Evolutionary conservation across 2,797 vertebrate species (phyloP), one percentile per base, ranked within the genome.

Genomic region (Lepus townsendii): DNA sequence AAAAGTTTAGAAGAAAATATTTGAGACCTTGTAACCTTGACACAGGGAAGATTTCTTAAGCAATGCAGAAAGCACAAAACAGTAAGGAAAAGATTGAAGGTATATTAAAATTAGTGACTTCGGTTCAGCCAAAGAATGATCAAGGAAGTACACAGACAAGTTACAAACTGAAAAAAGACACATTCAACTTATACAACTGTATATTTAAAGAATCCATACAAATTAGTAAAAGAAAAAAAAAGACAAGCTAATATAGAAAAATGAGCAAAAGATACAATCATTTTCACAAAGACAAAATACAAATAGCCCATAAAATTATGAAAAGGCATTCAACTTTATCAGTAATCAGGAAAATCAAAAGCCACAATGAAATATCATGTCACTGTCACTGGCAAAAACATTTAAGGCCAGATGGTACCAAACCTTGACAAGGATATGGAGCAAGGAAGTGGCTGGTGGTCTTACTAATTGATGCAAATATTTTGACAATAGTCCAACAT

Each of bases 171-270:
- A 47, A 47, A 85, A 24, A 91, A 92, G 77, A 47, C 11, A 72
- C 42, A 92, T 30, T 87, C 32, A 73, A 92, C 32, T 83, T 47
- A 68, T 69, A 52, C 13, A 83, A 90, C 10, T 60, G 38, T 85
- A 11, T 65, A 88, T 54, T 76, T 80, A 88, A 93, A 92, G 22
- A 90, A 92, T 92, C 86, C 7, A 69, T 89, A 83, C 7, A 75
- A 71, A 76, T 62, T 24, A 68, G 57, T 52, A n/a, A 57, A 24
- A 63, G 88, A 83, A 63, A 84, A n/a, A 72, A 42, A 60, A 12
- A 32, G 63, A 73, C 42, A 85, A 20, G 76, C 24, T 73, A 62
- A 63, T 9, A 93, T 5, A 84, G 65, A 93, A 60, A 88, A 77
- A 42, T 47, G 1, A 92, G 20, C n/a, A 85, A 80, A 93, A 86